These are phyloP conservation scores for Pseudorhombus dupliciocellatus DNA, from an alignment of 2,113 vertebrate genomes.

Conservation along the genomic window DNA sequence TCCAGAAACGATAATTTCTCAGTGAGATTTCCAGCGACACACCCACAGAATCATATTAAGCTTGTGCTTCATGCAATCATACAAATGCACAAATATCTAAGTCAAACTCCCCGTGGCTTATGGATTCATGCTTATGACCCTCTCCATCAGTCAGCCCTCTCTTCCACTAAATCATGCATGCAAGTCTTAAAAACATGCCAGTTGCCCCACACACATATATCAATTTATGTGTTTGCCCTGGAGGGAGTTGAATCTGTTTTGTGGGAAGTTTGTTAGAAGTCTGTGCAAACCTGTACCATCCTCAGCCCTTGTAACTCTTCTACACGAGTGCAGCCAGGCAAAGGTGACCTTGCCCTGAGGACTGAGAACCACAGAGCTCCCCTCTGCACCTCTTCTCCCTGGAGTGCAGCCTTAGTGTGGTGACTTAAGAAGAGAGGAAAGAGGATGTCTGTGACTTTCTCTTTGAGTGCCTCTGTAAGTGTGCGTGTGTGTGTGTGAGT, in stretches of 20 bases:
- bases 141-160: constrained; percentile 60
- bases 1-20: constrained; percentile 13
- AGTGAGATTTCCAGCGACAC: constrained; percentile 32
- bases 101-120: constrained; percentile 50
- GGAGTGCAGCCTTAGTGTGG: constrained; percentile 39
- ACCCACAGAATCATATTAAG: constrained; percentile 9
- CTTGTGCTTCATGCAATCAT: constrained; percentile 43
- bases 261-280: constrained; percentile 68
- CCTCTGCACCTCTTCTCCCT: constrained; percentile 38
- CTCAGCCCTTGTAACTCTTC: constrained; percentile 29
- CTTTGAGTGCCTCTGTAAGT: constrained; percentile 51
- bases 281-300: constrained; percentile 51
- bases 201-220: constrained; percentile 53
- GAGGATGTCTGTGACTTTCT: constrained; percentile 65
- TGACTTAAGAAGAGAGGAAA: constrained; percentile 51
- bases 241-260: constrained; percentile 64
- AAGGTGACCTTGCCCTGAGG: constrained; percentile 75
- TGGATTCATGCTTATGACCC: constrained; percentile 66
- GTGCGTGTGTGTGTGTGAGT: constrained; percentile 43
- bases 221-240: constrained; percentile 74
- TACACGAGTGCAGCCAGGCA: constrained; percentile 27
- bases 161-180: constrained; percentile 71
- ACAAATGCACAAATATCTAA: constrained; percentile 53
- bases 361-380: constrained; percentile 53
- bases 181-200: constrained; percentile 63